Base-by-base conservation (phyloP, 2,797 vertebrate genomes). In the Moxostoma hubbsi region DNA sequence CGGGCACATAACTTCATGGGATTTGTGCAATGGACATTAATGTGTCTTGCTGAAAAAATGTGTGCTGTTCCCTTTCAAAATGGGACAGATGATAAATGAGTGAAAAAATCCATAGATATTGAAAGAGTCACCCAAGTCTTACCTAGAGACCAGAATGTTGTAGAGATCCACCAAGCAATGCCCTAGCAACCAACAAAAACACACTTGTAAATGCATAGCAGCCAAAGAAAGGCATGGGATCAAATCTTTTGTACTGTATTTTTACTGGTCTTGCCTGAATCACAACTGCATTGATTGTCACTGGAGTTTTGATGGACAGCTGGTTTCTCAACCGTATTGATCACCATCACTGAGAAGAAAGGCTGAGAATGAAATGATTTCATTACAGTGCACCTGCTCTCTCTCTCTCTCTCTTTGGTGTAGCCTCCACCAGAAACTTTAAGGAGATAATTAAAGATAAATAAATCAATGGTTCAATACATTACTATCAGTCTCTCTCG, bases 401-500 rank as follows among this genome's bases (percentile, higher is more conserved):
- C 53, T 68, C 63, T 36, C 36, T 36, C 36, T 36, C 36, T 36
- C 36, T 36, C 67, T 78, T 15, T 73, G 59, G 79, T 71, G 76
- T 49, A 12, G 10, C 63, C 79, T 66, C 69, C 69, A 81, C 80
- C 87, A 80, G 86, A 77, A 83, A 85, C 82, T 84, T 86, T 81
- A 69, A 82, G 65, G 43, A 84, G 89, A 91, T 93, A 89, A 93
- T 93, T 90, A 90, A 90, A 93, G 87, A 85, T 82, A 82, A 87
- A 87, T 89, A 88, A 92, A 92, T 92, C 87, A 86, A 84, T 79
- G 84, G 88, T 91, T 91, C 89, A 83, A 87, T 89, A 90, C 88
- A 91, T 92, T 87, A 86, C 71, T 36, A 59, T 75, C 67, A 63
- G 64, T 79, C 76, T 61, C 57, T 77, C 81, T 55, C 61, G 75